Base-by-base conservation (phyloP, 2,888 invertebrate genomes). In the Drosophila cracens region DNA sequence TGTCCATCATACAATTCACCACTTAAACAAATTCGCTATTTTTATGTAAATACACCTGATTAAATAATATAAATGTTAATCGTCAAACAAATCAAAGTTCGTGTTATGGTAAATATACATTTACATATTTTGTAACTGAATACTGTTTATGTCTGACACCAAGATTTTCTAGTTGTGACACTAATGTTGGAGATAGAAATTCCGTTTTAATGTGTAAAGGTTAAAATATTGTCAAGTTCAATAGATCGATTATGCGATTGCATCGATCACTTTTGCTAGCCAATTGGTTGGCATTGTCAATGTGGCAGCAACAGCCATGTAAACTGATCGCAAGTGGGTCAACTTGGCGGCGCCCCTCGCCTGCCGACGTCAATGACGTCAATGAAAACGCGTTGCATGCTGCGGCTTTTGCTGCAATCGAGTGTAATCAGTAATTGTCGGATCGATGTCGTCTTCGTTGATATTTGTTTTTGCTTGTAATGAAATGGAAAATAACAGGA, bases 401-500 rank as follows among this genome's bases (percentile, higher is more conserved):
- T 63, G 80, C 60, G 80, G 74, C 16, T 27, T 8, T 0, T 74
- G 46, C 25, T 73, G 52, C 56, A 68, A 70, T 65, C 61, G 27
- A 16, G 18, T 62, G 60, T 76, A 79, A 87, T 89, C 82, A 76
- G 76, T 66, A 46, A 16, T 48, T 63, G 29, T 49, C 29, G 56
- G 66, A 65, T 70, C 62, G 53, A 70, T 73, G 69, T 73, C 64
- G 64, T 74, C 62, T 65, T 66, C 63, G 29, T 51, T 54, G 31
- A 53, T 63, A 51, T 74, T 79, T 79, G 67, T 64, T 25, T 59
- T 66, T 80, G 70, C 49, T 81, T 77, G 74, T 78, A 81, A 82
- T 79, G 82, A 88, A 88, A 89, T 89, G 87, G 87, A 87, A 89
- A 87, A 89, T 85, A 82, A 87, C 81, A 87, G 81, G 68, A 87